Conservation (phyloP, 2,113 vertebrate species). For the Clinocottus analis region DNA sequence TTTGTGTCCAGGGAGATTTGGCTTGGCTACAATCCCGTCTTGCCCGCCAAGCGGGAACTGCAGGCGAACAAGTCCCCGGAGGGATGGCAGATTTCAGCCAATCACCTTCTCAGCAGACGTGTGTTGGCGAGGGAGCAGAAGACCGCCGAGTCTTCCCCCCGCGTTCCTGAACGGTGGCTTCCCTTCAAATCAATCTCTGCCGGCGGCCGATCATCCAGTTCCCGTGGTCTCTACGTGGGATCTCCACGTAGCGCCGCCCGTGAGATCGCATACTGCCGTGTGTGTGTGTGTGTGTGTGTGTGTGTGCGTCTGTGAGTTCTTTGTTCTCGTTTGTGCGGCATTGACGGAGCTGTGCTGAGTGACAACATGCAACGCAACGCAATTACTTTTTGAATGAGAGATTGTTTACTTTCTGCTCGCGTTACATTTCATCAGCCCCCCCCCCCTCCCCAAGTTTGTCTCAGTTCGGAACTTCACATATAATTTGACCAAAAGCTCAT, state of each 20-base stretch:
- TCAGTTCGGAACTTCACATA: constrained; percentile 27
- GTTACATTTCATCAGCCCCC: background rate
- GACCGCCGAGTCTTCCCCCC: background rate
- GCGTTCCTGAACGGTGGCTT: background rate
- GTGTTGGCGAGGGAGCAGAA: background rate
- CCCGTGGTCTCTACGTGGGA: no score
- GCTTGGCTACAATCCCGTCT: background rate
- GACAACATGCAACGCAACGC: background rate
- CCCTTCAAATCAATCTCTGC: background rate
- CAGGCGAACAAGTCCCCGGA: no score
- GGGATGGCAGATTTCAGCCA: no score
- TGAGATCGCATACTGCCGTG: no score
- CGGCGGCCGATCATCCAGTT: background rate
- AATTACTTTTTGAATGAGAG: background rate
- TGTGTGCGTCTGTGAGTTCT: no score
- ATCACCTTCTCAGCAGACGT: background rate
- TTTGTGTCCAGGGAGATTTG: no score
- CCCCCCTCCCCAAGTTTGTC: background rate
- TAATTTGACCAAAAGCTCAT: constrained; percentile 25
- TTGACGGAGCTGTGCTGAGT: background rate
- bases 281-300: no score
- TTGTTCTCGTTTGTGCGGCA: background rate
- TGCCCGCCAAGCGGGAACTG: no score
- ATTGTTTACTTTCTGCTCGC: background rate
- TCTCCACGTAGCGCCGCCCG: no score